These are phyloP conservation scores for Nothocercus nigrocapillus DNA, from an alignment of 2,113 vertebrate species.

Conservation along the genomic window DNA sequence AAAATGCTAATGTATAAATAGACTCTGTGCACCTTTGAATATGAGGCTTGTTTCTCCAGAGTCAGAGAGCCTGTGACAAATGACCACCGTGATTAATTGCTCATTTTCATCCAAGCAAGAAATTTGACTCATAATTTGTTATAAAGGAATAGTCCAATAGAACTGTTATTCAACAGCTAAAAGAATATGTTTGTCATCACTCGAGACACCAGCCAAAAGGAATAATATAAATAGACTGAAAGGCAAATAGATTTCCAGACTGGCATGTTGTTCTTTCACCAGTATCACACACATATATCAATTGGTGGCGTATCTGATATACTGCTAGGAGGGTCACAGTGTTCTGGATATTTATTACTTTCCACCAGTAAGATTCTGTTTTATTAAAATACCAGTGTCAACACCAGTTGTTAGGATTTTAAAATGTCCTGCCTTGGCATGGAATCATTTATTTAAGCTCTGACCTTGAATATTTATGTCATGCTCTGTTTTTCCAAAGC, in stretches of 20 bases:
- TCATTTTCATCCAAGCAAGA: constrained; percentile 36
- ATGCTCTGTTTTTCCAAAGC: background rate
- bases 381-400: background rate
- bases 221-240: background rate
- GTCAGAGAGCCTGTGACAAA: constrained; percentile 1
- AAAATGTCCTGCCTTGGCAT: background rate
- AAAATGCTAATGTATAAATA: background rate
- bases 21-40: background rate
- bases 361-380: background rate
- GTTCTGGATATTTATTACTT: background rate
- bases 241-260: background rate
- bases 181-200: background rate
- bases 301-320: background rate
- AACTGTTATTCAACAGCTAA: background rate
- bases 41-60: background rate
- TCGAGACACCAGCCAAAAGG: background rate
- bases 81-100: constrained; percentile 14
- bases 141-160: background rate
- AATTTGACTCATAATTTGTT: constrained; percentile 15
- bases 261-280: background rate
- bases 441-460: background rate
- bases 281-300: background rate
- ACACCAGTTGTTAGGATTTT: background rate
- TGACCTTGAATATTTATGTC: background rate
- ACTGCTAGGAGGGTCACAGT: background rate